Percentiles rank a stretch among this genome's conserved stretches.
phyloP scores from a whole-genome alignment of 2,888 invertebrate species.

The Drosophila subquinaria region DNA sequence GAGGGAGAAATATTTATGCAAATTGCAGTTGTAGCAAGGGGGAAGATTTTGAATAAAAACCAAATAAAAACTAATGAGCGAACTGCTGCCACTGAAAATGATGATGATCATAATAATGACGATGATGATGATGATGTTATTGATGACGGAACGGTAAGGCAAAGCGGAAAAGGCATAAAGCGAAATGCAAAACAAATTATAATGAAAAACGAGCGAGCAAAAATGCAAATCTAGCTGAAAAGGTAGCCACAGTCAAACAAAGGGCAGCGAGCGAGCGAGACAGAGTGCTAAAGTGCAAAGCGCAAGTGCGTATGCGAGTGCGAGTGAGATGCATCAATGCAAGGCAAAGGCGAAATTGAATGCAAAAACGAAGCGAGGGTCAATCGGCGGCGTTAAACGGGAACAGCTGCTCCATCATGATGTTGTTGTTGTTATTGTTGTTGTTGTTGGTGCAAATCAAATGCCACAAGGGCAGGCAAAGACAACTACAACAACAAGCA shows the following conservation, averaged over 20 bases:
- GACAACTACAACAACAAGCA: conserved; percentile 15
- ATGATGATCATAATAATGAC: conserved; percentile 4
- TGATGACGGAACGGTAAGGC: conserved; percentile 22
- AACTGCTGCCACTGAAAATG: conserved; percentile 24
- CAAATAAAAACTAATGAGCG: conserved; percentile 58
- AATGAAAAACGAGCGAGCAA: conserved; percentile 41
- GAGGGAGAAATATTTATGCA: conserved; percentile 41
- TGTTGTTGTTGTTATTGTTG: conserved; percentile 14
- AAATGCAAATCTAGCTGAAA: conserved; percentile 56
- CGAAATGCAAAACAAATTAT: conserved; percentile 56
- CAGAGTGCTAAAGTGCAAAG: conserved; percentile 15
- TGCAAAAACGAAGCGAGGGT: conserved; percentile 57
- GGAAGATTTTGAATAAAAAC: conserved; percentile 44
- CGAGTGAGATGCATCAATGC: conserved; percentile 32
- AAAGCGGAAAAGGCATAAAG: conserved; percentile 51
- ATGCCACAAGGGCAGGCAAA: conserved; percentile 51
- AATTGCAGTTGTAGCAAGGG: conserved; percentile 29
- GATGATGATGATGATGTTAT: conserved; percentile 12
- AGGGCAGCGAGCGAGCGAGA: conserved; percentile 31
- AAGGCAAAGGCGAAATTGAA: conserved; percentile 53
- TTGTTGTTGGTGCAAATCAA: conserved; percentile 21
- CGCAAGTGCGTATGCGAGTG: conserved; percentile 12
- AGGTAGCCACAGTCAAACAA: conserved; percentile 35
- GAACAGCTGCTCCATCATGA: conserved; percentile 51
- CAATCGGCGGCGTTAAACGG: conserved; percentile 47